Conservation (phyloP, 23 tunicate genomes). For the Styela plicata region DNA sequence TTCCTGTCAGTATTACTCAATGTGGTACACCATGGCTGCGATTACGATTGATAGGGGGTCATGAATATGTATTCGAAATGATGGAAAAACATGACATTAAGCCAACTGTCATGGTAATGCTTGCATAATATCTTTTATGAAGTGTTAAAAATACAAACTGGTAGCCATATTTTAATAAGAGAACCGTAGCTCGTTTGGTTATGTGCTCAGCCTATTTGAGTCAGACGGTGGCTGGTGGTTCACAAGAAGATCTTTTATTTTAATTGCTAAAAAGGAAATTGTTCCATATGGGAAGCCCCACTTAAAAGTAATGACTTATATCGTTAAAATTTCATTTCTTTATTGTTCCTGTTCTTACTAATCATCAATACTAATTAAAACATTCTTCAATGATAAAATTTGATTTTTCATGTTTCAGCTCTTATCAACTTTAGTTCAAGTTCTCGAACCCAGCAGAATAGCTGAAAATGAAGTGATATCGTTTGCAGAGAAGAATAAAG, state of each 20-base stretch:
- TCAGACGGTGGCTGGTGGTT: too few relatives aligned
- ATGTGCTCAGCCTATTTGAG: too few relatives aligned
- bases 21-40: conserved; percentile 53
- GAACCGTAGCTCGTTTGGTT: too few relatives aligned
- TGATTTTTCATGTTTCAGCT: too few relatives aligned
- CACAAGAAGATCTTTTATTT: too few relatives aligned
- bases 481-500: conserved; percentile 30
- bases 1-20: conserved; percentile 18
- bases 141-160: too few relatives aligned
- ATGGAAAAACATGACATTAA: conserved; percentile 44
- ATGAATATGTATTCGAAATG: conserved; percentile 31
- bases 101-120: conserved; percentile 21
- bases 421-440: conserved; percentile 17
- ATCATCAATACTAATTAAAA: too few relatives aligned
- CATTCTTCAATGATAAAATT: too few relatives aligned
- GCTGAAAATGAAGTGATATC: conserved; percentile 41
- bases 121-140: background rate
- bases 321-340: too few relatives aligned
- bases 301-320: too few relatives aligned
- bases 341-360: too few relatives aligned
- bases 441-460: conserved; percentile 7
- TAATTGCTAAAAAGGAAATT: background rate
- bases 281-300: background rate
- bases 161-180: too few relatives aligned
- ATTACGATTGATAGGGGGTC: conserved; percentile 64